These are phyloP conservation scores for Adoxophyes honmai DNA, from an alignment of 1,140 invertebrate genomes.

Conservation along the genomic window DNA sequence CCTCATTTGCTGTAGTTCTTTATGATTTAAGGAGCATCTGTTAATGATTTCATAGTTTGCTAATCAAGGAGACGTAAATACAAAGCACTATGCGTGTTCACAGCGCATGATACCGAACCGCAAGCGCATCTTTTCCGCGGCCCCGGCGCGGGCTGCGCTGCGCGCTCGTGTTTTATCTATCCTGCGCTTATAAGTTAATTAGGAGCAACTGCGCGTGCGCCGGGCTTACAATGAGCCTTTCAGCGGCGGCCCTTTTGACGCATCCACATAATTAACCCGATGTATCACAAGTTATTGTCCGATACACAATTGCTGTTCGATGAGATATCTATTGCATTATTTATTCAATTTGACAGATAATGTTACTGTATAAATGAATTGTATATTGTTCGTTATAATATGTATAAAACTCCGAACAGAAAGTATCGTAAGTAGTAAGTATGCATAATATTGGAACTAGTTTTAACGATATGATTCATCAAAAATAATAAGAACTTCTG, in stretches of 20 bases:
- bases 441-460: too few relatives aligned
- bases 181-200: slow-evolving; percentile 57
- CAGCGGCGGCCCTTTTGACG: slow-evolving; percentile 54
- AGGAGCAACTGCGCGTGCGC: slow-evolving; percentile 45
- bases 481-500: too few relatives aligned
- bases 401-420: neutral
- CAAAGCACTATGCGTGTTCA: too few relatives aligned
- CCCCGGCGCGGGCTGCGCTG: neutral
- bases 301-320: slow-evolving; percentile 1
- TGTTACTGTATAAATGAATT: slow-evolving; percentile 1
- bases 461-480: too few relatives aligned
- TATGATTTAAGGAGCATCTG: too few relatives aligned
- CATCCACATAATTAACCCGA: slow-evolving; percentile 20
- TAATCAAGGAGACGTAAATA: too few relatives aligned
- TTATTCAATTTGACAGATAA: slow-evolving; percentile 6
- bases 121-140: too few relatives aligned
- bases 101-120: too few relatives aligned
- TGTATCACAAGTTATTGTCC: slow-evolving; percentile 12
- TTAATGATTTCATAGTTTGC: too few relatives aligned
- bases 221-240: slow-evolving; percentile 50
- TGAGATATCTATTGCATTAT: slow-evolving; percentile 3
- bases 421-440: too few relatives aligned
- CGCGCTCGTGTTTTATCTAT: slow-evolving; percentile 39
- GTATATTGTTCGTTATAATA: neutral
- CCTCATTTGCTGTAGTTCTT: too few relatives aligned